A percentile compares a stretch with the other conserved stretches of the same genome.
These are phyloP conservation scores for Macrotrachela quadricornifera DNA, from an alignment of 1,140 invertebrate species.

Conservation along the genomic window DNA sequence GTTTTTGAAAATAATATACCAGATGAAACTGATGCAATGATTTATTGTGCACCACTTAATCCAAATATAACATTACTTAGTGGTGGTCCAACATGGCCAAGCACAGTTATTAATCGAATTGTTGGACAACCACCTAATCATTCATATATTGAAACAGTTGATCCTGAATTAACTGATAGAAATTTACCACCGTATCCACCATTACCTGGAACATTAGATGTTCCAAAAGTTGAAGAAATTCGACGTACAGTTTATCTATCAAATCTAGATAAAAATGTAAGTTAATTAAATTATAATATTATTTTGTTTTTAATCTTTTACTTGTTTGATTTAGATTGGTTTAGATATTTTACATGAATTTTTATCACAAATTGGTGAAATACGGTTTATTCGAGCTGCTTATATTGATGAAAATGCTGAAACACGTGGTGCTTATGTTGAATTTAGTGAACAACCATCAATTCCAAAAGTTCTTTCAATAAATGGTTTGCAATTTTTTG, in stretches of 20 bases:
- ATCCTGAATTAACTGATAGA: background rate
- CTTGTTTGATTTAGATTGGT: too few species aligned
- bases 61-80: background rate
- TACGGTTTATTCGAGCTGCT: constrained; percentile 6
- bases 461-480: constrained; percentile 7
- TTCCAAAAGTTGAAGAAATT: background rate
- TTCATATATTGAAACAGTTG: constrained; percentile 5
- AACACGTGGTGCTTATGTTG: background rate
- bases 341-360: constrained; percentile 2
- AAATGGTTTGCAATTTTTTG: constrained; percentile 3
- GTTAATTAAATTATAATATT: too few species aligned
- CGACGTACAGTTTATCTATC: constrained; percentile 8
- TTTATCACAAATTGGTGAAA: constrained; percentile 8
- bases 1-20: constrained; percentile 3
- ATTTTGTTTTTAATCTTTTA: too few species aligned
- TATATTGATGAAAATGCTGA: background rate
- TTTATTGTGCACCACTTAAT: constrained; percentile 3
- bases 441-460: constrained; percentile 8
- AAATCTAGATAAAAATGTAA: constrained; percentile 3
- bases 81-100: constrained; percentile 3
- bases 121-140: background rate
- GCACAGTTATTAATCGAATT: constrained; percentile 1
- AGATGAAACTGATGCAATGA: constrained; percentile 6
- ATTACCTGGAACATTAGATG: background rate
- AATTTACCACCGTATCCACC: constrained; percentile 5